A percentile compares a stretch with the other conserved stretches of the same genome.
Evolutionary conservation across 1,140 invertebrate species (phyloP).

Genomic region (Homalodisca vitripennis): DNA sequence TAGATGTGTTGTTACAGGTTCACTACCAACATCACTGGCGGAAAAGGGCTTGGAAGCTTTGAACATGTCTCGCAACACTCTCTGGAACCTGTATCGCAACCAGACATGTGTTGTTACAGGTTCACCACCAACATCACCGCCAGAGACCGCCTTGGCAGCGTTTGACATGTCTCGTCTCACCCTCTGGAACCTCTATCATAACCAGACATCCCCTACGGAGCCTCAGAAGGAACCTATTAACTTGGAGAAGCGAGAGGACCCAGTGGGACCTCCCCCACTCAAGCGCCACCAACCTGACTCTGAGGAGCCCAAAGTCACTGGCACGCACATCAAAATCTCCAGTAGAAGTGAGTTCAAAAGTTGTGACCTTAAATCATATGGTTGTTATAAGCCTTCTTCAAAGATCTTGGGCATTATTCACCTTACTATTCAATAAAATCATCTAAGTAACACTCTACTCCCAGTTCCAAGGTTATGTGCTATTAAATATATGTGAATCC

Average conservation of each 20-base stretch:
- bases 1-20: constrained; percentile 41
- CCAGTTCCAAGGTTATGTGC: no score
- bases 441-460: no score
- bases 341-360: constrained; percentile 69
- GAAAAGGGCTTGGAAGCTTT: constrained; percentile 58
- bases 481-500: no score
- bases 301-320: constrained; percentile 45
- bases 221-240: constrained; percentile 63
- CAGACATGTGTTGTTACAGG: constrained; percentile 37
- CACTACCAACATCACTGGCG: constrained; percentile 57
- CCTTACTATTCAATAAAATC: no score
- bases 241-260: constrained; percentile 48
- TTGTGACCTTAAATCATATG: no score
- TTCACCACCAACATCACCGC: constrained; percentile 57
- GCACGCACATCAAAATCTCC: constrained; percentile 86
- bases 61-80: constrained; percentile 69
- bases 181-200: constrained; percentile 74
- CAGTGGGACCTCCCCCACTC: constrained; percentile 46
- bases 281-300: constrained; percentile 56
- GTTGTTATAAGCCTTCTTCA: no score
- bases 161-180: constrained; percentile 73
- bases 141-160: constrained; percentile 53
- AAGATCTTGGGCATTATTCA: no score
- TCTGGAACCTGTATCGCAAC: constrained; percentile 74
- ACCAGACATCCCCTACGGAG: constrained; percentile 48